These are phyloP conservation scores for Crenichthys baileyi DNA, from an alignment of 2,797 vertebrate species.

Conservation along the genomic window DNA sequence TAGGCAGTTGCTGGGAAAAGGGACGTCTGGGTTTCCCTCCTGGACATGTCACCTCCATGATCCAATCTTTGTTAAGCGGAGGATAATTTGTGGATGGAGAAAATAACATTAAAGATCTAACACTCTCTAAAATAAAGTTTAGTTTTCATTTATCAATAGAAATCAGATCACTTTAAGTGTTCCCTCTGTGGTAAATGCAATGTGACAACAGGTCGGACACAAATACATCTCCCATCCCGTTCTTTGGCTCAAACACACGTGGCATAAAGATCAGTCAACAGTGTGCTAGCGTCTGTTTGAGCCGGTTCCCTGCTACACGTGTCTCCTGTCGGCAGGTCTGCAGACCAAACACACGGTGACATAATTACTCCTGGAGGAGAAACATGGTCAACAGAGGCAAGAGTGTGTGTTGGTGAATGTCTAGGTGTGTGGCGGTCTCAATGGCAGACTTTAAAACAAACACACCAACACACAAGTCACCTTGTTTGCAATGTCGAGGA, in stretches of 20 bases:
- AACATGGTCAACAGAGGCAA: constrained; percentile 35
- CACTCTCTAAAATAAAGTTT: not conserved
- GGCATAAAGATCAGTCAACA: not conserved
- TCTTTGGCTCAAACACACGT: constrained; percentile 4
- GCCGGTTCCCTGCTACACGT: constrained; percentile 20
- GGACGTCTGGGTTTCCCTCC: not conserved
- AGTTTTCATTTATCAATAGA: not conserved
- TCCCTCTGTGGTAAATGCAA: not conserved
- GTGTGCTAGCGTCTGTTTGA: constrained; percentile 1
- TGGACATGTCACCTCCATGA: not conserved
- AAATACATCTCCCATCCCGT: not conserved
- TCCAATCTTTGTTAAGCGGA: not conserved
- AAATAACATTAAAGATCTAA: not conserved
- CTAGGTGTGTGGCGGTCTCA: constrained; percentile 34
- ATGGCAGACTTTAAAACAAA: constrained; percentile 55
- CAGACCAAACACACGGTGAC: constrained; percentile 57
- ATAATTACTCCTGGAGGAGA: constrained; percentile 55
- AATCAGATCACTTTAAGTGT: no score
- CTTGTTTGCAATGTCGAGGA: constrained; percentile 24
- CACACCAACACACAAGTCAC: constrained; percentile 14
- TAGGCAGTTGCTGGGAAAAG: not conserved
- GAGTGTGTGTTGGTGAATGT: constrained; percentile 35
- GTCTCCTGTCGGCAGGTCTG: constrained; percentile 48
- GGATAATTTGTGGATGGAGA: no score
- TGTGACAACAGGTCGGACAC: not conserved